Base-by-base conservation (phyloP, 1,140 invertebrate species). In the Papilio glaucus region DNA sequence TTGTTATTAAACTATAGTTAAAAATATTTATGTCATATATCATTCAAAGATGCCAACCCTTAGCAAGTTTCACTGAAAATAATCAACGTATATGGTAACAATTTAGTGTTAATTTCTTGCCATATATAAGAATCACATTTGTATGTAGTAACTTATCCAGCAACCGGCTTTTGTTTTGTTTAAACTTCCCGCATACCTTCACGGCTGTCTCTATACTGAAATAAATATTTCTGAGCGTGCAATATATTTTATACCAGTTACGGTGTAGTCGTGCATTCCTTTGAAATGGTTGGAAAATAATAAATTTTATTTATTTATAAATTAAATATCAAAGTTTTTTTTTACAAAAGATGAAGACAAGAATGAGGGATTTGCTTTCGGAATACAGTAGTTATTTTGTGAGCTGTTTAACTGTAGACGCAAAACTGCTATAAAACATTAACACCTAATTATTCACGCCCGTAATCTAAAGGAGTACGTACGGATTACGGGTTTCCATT, bases 161-260 rank as follows among this genome's bases (percentile, higher is more conserved):
- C n/a, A 37, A 15, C n/a, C 29, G 60, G 26, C 60, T 4, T 63
- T 65, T 38, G 37, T 37, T 37, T 62, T 38, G 37, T 65, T 65
- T 38, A 15, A 13, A 37, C 62, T 65, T 65, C 18, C 62, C 33
- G 62, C 29, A 65, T 65, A 65, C 62, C 62, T 37, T 33, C 60
- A 65, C 62, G 62, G 33, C 62, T 65, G 37, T 65, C 37, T 63
- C 45, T n/a, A 18, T 15, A 39, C 29, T 62, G 26, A 37, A 62
- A 29, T 61, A 61, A 61, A 61, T 62, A 62, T 37, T 42, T 42
- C 21, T 10, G 49, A 57, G 21, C 0, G 18, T 53, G 9, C 12
- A 49, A 53, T 53, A 53, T 57, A 57, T 26, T 57, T 57, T 57
- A 57, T 57, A 57, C 49, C 0, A 49, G 45, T 21, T 24, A 57